Percentiles rank a stretch among this genome's conserved stretches.
Conservation (phyloP, 2,888 invertebrate genomes). For the Cistogaster globosa region DNA sequence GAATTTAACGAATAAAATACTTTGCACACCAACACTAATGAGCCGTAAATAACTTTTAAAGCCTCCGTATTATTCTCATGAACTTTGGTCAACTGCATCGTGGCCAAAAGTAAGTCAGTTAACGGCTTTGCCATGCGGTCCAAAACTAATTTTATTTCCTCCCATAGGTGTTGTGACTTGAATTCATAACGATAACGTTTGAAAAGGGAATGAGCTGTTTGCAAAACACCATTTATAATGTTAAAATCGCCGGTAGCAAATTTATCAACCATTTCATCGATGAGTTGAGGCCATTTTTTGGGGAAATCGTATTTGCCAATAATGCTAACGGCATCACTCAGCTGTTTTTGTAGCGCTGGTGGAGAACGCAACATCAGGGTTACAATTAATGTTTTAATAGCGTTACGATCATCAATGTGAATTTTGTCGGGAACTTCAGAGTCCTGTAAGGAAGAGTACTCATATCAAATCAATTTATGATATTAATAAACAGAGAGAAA, state of each 20-base stretch:
- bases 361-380: conserved; percentile 96
- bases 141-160: conserved; percentile 97
- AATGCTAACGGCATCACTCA: conserved; percentile 97
- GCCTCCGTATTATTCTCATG: conserved; percentile 92
- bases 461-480: neutral
- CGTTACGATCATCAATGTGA: conserved; percentile 89
- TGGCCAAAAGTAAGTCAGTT: conserved; percentile 95
- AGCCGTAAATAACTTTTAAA: conserved; percentile 93
- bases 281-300: conserved; percentile 96
- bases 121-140: conserved; percentile 96
- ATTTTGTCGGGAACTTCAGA: conserved; percentile 91
- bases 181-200: conserved; percentile 98
- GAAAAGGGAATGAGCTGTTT: conserved; percentile 98
- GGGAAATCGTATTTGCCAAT: conserved; percentile 99
- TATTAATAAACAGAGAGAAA: too few species aligned
- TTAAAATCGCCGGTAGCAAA: conserved; percentile 96
- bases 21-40: conserved; percentile 94
- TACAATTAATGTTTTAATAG: conserved; percentile 93
- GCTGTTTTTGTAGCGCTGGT: conserved; percentile 94
- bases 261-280: conserved; percentile 96
- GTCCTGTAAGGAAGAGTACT: conserved; percentile 79
- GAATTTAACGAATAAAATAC: conserved; percentile 98
- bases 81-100: conserved; percentile 90
- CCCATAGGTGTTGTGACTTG: conserved; percentile 97
- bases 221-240: conserved; percentile 95